Conservation (phyloP, 2,797 vertebrate genomes). For the Macropus fuliginosus region DNA sequence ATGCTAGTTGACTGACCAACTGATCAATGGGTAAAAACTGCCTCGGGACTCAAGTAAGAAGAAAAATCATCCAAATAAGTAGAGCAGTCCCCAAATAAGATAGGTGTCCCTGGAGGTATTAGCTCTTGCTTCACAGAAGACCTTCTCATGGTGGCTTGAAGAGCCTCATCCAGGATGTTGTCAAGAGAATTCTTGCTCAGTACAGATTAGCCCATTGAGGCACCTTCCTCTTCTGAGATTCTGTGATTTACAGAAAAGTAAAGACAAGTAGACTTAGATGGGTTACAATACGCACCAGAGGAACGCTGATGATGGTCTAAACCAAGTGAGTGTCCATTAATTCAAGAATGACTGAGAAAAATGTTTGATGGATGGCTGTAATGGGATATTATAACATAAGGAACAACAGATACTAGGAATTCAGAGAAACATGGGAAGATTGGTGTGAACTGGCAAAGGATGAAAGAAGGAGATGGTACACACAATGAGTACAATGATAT, state of each 20-base stretch:
- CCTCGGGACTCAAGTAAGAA: too few relatives aligned
- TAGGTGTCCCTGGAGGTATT: too few relatives aligned
- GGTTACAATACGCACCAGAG: neutral
- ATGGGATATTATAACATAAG: neutral
- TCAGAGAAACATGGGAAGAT: neutral
- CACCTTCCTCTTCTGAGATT: neutral
- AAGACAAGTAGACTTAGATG: neutral
- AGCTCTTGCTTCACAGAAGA: neutral
- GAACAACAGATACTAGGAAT: neutral
- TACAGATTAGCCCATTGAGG: neutral
- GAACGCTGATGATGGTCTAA: neutral
- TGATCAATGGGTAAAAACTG: too few relatives aligned
- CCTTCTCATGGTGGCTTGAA: neutral
- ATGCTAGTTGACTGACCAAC: too few relatives aligned
- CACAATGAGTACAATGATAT: neutral
- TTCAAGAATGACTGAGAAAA: neutral
- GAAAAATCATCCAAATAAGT: too few relatives aligned
- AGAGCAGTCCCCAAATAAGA: neutral
- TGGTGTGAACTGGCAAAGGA: neutral
- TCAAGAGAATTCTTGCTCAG: neutral
- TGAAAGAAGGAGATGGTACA: neutral
- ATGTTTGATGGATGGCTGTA: neutral
- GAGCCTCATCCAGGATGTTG: neutral
- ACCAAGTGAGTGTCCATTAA: neutral
- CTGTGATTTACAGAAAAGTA: neutral